Conservation (phyloP, 1,140 invertebrate genomes). For the Daktulosphaira vitifoliae region DNA sequence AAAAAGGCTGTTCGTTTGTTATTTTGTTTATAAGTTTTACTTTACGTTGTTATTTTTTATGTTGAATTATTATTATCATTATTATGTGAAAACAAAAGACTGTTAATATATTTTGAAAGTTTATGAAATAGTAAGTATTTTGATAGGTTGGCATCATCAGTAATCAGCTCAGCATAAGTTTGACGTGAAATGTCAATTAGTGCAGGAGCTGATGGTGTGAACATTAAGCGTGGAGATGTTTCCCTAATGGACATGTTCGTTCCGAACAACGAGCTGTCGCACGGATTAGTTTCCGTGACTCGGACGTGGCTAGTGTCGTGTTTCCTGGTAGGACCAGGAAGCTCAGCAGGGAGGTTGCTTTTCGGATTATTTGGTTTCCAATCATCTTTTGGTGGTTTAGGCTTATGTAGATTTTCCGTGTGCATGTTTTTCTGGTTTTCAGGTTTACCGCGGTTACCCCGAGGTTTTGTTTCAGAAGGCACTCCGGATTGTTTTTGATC, state of each 20-base stretch:
- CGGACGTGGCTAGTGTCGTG: background rate
- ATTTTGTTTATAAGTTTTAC: too few species aligned
- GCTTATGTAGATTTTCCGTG: background rate
- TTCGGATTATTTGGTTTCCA: background rate
- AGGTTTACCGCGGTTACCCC: background rate
- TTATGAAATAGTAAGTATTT: too few species aligned
- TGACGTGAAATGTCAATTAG: background rate
- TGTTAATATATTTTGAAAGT: too few species aligned
- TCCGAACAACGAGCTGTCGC: background rate
- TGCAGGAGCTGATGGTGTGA: background rate
- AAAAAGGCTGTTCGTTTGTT: too few species aligned
- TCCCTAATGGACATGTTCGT: background rate
- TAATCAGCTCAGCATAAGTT: background rate
- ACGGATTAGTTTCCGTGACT: background rate
- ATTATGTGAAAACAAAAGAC: too few species aligned
- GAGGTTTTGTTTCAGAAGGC: background rate
- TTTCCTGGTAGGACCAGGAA: background rate
- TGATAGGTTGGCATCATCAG: background rate
- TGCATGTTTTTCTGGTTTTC: background rate
- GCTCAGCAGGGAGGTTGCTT: background rate
- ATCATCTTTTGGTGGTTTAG: background rate
- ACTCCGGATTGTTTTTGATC: too few species aligned
- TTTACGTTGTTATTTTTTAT: too few species aligned
- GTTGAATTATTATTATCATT: too few species aligned
- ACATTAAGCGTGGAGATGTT: background rate